Evolutionary conservation across 2,888 invertebrate species (phyloP).

Genomic region (Zonitis immaculata): DNA sequence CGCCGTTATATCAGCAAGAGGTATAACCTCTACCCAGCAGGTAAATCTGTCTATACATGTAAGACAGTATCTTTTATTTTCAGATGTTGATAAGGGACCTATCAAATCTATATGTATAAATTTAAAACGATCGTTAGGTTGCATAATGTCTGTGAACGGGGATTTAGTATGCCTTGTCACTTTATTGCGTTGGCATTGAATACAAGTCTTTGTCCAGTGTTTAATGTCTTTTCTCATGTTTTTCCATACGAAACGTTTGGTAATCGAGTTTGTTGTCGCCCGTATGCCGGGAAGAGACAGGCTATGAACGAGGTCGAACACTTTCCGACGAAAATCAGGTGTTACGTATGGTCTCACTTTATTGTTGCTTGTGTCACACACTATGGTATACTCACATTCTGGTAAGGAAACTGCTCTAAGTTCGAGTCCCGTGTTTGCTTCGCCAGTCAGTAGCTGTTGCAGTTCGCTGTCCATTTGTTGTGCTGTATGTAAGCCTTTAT

Average conservation of each 20-base stretch:
- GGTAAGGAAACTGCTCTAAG: background rate
- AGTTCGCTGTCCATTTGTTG: background rate
- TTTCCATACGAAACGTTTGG: constrained; percentile 29
- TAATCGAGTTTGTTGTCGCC: constrained; percentile 17
- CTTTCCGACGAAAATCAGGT: background rate
- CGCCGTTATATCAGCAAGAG: constrained; percentile 28
- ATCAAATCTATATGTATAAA: constrained; percentile 32
- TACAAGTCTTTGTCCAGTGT: constrained; percentile 20
- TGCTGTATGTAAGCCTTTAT: background rate
- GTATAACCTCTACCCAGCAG: constrained; percentile 32
- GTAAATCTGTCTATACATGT: constrained; percentile 8
- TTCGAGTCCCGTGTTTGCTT: background rate
- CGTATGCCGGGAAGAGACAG: constrained; percentile 24
- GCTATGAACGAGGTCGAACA: background rate
- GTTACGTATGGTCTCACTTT: background rate
- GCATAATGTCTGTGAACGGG: constrained; percentile 13
- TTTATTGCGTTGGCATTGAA: constrained; percentile 26
- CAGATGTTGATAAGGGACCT: constrained; percentile 23
- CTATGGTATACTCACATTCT: background rate
- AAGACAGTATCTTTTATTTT: constrained; percentile 28
- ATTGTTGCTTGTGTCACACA: background rate
- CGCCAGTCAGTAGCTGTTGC: background rate
- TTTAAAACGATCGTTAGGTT: constrained; percentile 28
- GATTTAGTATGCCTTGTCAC: constrained; percentile 22
- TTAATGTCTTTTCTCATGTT: constrained; percentile 22